phyloP scores from a whole-genome alignment of 1,140 invertebrate species.

The Laupala kohalensis region DNA sequence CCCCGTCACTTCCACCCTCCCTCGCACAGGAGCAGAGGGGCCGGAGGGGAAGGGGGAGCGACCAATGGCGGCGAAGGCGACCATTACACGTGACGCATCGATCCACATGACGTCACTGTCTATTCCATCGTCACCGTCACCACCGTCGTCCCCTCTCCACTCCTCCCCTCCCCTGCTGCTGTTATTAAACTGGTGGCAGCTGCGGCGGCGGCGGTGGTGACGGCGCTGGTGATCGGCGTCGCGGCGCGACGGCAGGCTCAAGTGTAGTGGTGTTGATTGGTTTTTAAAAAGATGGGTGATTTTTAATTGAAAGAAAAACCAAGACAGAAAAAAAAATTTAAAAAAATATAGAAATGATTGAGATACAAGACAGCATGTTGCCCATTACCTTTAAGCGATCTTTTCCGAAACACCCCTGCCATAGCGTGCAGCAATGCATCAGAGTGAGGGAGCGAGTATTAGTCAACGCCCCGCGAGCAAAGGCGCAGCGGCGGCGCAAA shows the following conservation, averaged over 20 bases:
- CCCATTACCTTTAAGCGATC: constrained; percentile 70
- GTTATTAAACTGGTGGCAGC: no score
- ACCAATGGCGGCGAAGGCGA: background rate
- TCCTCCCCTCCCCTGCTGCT: no score
- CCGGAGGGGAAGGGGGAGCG: no score
- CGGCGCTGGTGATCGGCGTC: background rate
- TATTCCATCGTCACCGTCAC: no score
- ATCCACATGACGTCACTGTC: no score
- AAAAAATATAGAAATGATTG: constrained; percentile 13
- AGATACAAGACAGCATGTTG: constrained; percentile 24
- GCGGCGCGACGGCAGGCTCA: constrained; percentile 19
- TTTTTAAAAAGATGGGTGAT: background rate
- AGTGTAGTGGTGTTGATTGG: constrained; percentile 3
- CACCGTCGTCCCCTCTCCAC: background rate
- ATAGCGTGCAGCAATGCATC: constrained; percentile 21
- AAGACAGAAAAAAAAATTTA: constrained; percentile 18
- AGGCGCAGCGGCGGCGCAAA: no score
- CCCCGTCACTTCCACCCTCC: no score
- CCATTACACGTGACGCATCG: background rate
- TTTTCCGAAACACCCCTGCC: constrained; percentile 81
- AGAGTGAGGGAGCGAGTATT: background rate
- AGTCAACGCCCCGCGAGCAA: background rate
- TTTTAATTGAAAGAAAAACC: constrained; percentile 12
- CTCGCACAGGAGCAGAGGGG: no score
- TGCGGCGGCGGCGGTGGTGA: background rate